phyloP scores from a whole-genome alignment of 1,140 invertebrate genomes.

The Archivesica marissinica region DNA sequence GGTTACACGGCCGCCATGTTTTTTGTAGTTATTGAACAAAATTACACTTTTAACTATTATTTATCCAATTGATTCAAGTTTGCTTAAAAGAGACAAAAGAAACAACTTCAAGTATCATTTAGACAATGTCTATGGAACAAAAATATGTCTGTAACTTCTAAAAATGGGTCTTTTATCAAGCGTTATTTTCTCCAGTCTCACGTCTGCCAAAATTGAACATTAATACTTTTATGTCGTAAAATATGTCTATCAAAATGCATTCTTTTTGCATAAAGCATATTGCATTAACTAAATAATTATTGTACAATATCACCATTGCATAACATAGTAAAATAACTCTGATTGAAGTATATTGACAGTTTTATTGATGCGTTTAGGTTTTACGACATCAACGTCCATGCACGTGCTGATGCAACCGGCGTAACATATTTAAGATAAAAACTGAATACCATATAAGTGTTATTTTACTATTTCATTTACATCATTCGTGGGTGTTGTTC shows the following conservation, averaged over 20 bases:
- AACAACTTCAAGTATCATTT: background rate
- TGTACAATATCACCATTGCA: no score
- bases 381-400: constrained; percentile 38
- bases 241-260: background rate
- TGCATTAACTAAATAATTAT: no score
- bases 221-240: constrained; percentile 21
- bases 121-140: background rate
- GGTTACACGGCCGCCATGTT: constrained; percentile 55
- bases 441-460: background rate
- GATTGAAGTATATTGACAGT: no score
- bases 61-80: background rate
- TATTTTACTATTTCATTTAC: background rate
- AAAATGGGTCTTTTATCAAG: background rate
- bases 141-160: background rate
- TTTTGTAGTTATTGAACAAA: constrained; percentile 45
- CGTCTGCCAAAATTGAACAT: constrained; percentile 28
- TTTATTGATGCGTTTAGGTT: no score
- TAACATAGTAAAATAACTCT: no score
- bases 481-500: background rate
- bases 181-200: background rate
- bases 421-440: background rate
- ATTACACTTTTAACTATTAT: background rate
- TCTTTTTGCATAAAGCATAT: no score
- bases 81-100: background rate
- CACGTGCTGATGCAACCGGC: constrained; percentile 57